These are phyloP conservation scores for Tauraco erythrolophus DNA, from an alignment of 2,113 vertebrate species.

Conservation along the genomic window DNA sequence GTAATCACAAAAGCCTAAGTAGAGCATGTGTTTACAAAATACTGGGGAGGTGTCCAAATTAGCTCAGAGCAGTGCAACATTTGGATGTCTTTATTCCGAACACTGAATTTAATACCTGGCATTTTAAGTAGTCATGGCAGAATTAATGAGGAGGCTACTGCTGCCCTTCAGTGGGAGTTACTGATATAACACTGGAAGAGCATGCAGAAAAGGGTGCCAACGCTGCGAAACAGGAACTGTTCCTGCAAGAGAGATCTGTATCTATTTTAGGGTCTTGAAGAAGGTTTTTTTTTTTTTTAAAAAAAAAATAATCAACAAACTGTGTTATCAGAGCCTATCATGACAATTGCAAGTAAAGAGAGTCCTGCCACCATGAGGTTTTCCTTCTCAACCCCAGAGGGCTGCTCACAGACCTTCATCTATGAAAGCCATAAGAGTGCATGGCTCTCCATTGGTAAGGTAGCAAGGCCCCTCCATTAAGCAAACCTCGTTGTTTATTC, in stretches of 20 bases:
- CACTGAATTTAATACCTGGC: background rate
- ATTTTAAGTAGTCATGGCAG: background rate
- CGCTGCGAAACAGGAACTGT: background rate
- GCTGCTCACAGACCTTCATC: background rate
- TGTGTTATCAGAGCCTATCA: background rate
- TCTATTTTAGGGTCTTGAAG: background rate
- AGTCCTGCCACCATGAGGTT: background rate
- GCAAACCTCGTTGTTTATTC: background rate
- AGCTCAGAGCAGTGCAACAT: background rate
- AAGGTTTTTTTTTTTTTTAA: background rate
- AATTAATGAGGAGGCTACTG: background rate
- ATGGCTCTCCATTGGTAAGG: background rate
- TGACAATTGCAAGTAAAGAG: background rate
- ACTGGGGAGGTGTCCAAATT: background rate
- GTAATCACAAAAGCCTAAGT: background rate
- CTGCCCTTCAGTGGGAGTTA: constrained; percentile 55
- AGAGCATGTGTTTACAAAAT: background rate
- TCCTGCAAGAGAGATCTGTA: fast-evolving
- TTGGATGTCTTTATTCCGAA: background rate
- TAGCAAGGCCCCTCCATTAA: background rate
- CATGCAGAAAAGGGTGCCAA: background rate
- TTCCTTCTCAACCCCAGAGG: background rate
- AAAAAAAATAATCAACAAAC: fast-evolving
- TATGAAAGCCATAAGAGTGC: background rate
- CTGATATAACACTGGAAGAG: background rate